Base-by-base conservation (phyloP, 2,888 invertebrate species). In the Tiliacea aurago region DNA sequence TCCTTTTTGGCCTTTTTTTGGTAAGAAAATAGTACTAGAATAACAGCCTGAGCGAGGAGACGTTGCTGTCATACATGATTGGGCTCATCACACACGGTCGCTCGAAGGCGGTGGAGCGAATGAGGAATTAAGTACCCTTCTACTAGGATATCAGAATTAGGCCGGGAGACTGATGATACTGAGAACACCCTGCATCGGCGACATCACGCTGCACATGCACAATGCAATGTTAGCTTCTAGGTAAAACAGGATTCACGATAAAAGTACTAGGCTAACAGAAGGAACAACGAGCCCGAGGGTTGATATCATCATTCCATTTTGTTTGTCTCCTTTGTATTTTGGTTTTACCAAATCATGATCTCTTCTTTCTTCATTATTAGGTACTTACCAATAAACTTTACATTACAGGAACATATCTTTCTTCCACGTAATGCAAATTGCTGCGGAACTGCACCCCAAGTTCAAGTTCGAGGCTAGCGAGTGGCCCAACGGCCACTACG, bases 401-500 rank as follows among this genome's bases (percentile, higher is more conserved):
- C 53, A 71, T 85, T 90, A 3, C 92, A 96, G 97, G 90, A 97
- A 97, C 92, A 97, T 97, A 53, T 97, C 97, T 61, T 97, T 97
- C 93, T 97, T 97, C 92, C 97, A 97, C 90, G 97, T 98, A 83
- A 98, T 98, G 98, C 97, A 98, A 91, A 97, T 98, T 94, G 99
- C 99, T 0, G 98, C 98, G 75, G 98, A 98, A 81, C 97, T 97
- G 88, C 98, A 98, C 91, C 96, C 98, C 1, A 97, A 97, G 91
- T 97, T 96, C 92, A 97, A 97, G 89, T 98, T 98, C 91, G 97
- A 97, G 83, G 98, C 98, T 0, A 98, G 98, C 85, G 98, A 98
- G 91, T 99, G 99, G 99, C 98, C 99, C 2, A 99, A 98, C 91
- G 99, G 99, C 0, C 98, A 99, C 92, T 99, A 99, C 92, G 98